These are phyloP conservation scores for Dermatemys mawii DNA, from an alignment of 2,113 vertebrate species.

Conservation along the genomic window DNA sequence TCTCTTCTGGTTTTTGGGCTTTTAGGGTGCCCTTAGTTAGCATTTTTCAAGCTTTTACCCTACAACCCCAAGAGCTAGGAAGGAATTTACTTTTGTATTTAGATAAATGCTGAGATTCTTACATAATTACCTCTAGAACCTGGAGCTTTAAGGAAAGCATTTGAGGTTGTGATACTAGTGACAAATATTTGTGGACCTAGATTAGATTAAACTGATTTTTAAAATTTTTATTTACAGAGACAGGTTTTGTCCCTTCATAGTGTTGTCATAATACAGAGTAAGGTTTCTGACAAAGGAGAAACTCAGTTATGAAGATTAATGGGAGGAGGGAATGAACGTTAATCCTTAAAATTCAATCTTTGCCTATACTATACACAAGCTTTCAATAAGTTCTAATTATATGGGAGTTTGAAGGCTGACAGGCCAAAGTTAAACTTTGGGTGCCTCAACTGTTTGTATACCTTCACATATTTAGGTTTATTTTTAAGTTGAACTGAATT, in stretches of 20 bases:
- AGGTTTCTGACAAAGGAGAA: accelerated
- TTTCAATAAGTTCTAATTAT: too few relatives aligned
- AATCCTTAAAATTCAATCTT: background rate
- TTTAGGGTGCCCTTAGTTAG: background rate
- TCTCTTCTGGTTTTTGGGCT: background rate
- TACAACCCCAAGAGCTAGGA: background rate
- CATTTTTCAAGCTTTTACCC: background rate
- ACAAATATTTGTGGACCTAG: background rate
- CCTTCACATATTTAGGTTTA: background rate
- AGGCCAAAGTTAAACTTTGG: accelerated
- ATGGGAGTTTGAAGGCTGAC: too few relatives aligned
- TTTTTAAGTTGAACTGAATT: accelerated
- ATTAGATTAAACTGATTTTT: background rate
- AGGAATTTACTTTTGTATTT: background rate
- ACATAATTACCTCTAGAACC: background rate
- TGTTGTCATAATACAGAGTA: background rate
- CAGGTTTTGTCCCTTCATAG: background rate
- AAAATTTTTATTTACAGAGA: background rate
- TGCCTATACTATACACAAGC: background rate
- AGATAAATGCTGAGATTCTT: background rate
- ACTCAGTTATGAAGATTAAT: background rate
- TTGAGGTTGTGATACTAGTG: background rate
- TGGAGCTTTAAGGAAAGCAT: background rate
- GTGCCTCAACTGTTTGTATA: accelerated
- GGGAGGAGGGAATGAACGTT: background rate